Evolutionary conservation across 2,888 invertebrate genomes (phyloP).

Genomic region (Protonemura montana): DNA sequence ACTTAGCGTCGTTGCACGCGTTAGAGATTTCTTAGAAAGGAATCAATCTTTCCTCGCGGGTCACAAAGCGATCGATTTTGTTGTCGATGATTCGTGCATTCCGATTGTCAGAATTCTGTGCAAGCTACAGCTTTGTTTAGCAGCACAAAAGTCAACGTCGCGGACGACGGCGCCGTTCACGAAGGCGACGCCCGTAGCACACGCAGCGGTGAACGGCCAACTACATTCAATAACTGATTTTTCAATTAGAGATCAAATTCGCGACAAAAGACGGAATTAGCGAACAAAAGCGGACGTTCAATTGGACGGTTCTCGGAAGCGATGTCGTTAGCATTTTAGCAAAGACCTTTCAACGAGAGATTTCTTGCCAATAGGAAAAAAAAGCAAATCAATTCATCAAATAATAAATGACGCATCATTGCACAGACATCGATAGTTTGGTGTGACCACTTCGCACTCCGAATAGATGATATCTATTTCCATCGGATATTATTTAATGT

Average conservation of each 20-base stretch:
- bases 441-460: not conserved
- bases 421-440: not conserved
- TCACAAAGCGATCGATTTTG: not conserved
- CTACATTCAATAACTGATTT: not conserved
- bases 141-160: not conserved
- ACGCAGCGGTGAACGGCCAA: not conserved
- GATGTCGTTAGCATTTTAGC: conserved; percentile 26
- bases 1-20: too few relatives aligned
- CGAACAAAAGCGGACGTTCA: not conserved
- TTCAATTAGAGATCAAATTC: not conserved
- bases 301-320: not conserved
- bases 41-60: too few relatives aligned
- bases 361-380: not conserved
- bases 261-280: not conserved
- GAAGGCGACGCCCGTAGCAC: not conserved
- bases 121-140: not conserved
- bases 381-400: not conserved
- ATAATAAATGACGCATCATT: not conserved
- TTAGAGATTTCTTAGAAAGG: too few relatives aligned
- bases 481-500: not conserved
- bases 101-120: not conserved
- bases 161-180: not conserved
- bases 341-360: not conserved
- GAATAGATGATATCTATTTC: not conserved
- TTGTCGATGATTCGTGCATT: not conserved